Evolutionary conservation across 2,113 vertebrate genomes (phyloP).

Genomic region (Heliornis fulica): DNA sequence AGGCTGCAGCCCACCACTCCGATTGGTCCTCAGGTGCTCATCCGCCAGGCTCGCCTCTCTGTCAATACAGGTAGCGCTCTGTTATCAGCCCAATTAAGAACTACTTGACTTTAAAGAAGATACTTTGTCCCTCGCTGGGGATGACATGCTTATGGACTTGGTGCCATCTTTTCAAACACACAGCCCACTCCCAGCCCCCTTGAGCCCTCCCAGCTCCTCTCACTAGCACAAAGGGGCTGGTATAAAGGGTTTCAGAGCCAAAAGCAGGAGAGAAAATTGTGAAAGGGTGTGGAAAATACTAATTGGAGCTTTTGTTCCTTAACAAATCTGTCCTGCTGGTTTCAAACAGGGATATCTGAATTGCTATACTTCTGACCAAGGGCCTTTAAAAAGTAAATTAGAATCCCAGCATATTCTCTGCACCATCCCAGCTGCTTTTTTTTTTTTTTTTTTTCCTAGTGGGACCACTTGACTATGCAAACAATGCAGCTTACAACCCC

Average conservation of each 20-base stretch:
- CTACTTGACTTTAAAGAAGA: conserved; percentile 43
- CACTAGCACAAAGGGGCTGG: conserved; percentile 71
- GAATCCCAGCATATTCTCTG: conserved; percentile 66
- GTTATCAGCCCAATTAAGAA: neutral
- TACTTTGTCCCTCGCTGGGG: neutral
- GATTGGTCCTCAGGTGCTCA: conserved; percentile 88
- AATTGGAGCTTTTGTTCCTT: conserved; percentile 82
- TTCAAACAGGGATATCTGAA: conserved; percentile 77
- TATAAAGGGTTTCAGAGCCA: conserved; percentile 72
- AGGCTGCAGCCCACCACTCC: conserved; percentile 71
- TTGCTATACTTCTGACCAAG: conserved; percentile 74
- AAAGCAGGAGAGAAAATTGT: conserved; percentile 77
- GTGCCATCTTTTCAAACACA: conserved; percentile 29
- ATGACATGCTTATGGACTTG: neutral
- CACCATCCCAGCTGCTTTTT: conserved; percentile 46
- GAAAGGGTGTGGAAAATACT: conserved; percentile 85
- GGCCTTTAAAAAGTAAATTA: conserved; percentile 72
- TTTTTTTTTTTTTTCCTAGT: neutral
- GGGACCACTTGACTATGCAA: conserved; percentile 65
- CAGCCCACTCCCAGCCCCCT: neutral
- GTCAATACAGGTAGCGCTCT: conserved; percentile 78
- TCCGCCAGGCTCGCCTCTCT: conserved; percentile 88
- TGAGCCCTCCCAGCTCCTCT: conserved; percentile 52
- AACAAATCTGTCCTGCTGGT: conserved; percentile 79
- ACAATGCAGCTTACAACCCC: conserved; percentile 57